phyloP scores from a whole-genome alignment of 2,888 invertebrate species.

The Pristionchus mayeri region DNA sequence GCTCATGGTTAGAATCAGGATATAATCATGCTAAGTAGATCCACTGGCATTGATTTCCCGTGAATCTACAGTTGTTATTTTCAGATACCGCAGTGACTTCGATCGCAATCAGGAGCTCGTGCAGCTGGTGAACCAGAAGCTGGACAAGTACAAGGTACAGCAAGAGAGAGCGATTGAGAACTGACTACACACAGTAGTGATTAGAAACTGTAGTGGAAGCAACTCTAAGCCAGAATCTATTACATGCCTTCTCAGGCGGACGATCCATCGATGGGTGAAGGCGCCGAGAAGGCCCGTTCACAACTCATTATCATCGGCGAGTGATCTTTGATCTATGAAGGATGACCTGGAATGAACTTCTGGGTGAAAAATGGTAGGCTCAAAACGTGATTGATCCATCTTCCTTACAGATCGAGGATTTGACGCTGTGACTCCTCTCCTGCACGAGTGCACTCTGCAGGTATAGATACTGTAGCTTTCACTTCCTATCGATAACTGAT shows the following conservation, averaged over 20 bases:
- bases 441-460: constrained; percentile 93
- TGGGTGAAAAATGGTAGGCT: too few species aligned
- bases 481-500: background rate
- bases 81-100: constrained; percentile 85
- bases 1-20: too few species aligned
- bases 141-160: constrained; percentile 92
- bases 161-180: background rate
- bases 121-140: constrained; percentile 96
- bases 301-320: constrained; percentile 88
- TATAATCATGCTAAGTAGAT: background rate
- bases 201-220: background rate
- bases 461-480: background rate
- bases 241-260: constrained; percentile 81
- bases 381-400: background rate
- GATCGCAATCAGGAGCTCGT: constrained; percentile 97
- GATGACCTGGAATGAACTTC: too few species aligned
- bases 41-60: background rate
- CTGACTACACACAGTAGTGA: background rate
- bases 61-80: background rate
- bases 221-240: background rate
- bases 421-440: constrained; percentile 95
- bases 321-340: constrained; percentile 23
- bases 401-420: constrained; percentile 85
- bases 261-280: constrained; percentile 99
- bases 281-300: constrained; percentile 80